A percentile compares a stretch with the other conserved stretches of the same genome.
phyloP scores from a whole-genome alignment of 2,888 invertebrate species.

The Candidula unifasciata region DNA sequence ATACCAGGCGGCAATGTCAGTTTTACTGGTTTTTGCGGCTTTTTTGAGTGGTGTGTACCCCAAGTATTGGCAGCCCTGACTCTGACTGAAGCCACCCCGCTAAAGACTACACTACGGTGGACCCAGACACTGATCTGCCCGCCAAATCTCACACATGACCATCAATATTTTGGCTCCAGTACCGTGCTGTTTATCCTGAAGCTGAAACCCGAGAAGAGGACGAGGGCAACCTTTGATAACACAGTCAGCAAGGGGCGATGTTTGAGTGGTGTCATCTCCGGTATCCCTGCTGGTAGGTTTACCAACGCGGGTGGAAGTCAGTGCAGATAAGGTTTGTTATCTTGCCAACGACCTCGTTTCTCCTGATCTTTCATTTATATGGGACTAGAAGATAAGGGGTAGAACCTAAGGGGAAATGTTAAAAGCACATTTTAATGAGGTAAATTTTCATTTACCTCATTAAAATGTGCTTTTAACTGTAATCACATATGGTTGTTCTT shows the following conservation, averaged over 20 bases:
- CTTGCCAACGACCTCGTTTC: conserved; percentile 9
- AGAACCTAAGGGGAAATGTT: background rate
- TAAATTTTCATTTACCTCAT: too few relatives aligned
- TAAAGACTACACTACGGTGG: background rate
- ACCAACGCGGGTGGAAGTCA: conserved; percentile 31
- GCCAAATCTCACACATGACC: conserved; percentile 1
- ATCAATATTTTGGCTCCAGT: conserved; percentile 40
- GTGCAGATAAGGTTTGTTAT: conserved; percentile 37
- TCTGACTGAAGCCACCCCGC: too few relatives aligned
- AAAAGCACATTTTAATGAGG: background rate
- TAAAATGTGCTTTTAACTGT: too few relatives aligned
- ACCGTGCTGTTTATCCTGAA: conserved; percentile 24
- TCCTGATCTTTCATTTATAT: conserved; percentile 34
- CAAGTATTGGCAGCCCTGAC: too few relatives aligned
- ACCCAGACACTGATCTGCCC: too few relatives aligned
- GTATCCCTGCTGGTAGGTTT: conserved; percentile 28
- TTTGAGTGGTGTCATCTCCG: background rate
- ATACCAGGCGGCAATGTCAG: too few relatives aligned
- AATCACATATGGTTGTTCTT: too few relatives aligned
- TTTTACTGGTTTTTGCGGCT: too few relatives aligned
- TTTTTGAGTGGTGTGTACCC: too few relatives aligned
- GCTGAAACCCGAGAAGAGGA: conserved; percentile 8
- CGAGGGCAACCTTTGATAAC: conserved; percentile 22
- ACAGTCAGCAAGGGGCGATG: conserved; percentile 4
- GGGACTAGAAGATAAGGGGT: background rate